Base-by-base conservation (phyloP, 2,888 invertebrate genomes). In the Alviniconcha strummeri region DNA sequence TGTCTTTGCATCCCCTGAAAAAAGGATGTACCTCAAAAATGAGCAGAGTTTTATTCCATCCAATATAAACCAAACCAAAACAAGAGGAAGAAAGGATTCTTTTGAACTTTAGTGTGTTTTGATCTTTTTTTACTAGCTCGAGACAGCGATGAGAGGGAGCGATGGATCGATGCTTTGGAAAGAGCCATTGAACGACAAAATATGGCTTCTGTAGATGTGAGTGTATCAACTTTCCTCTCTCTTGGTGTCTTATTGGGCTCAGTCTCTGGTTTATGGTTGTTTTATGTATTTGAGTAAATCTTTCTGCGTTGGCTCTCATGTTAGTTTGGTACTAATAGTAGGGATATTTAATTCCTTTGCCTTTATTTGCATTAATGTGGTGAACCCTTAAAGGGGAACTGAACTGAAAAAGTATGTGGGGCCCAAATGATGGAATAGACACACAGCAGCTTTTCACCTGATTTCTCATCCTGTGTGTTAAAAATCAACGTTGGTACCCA, bases 161-260 rank as follows among this genome's bases (percentile, higher is more conserved):
- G 96, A 89, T 99, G 99, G 99, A 97, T 99, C 84, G 96, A 97
- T 72, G 97, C 97, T 74, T 94, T 99, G 86, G 99, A 99, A 94
- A 98, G 98, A 93, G 98, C 98, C 8, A 85, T 86, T 69, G 82
- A 82, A 77, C 55, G 56, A 57, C 69, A 69, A 52, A 36, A 36
- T 36, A 5, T 77, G 67, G 15, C 69, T 78, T 71, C 78, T 71
- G 60, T 54, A 75, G 57, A 36, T 9, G 82, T 64, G 36, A 76
- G 81, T 72, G n/a, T 9, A 52, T 57, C 52, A 13, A 6, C 0
- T n/a, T 36, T 36, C 3, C 36, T 36, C 36, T 36, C 36, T 3
- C 36, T 36, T 36, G 36, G 36, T 36, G 36, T 36, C 36, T 36
- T 36, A 36, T 36, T 36, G 36, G 36, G 36, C 15, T 57, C 0